Evolutionary conservation across 2,113 vertebrate species (phyloP), one percentile per base, ranked within the genome.

Genomic region (Hypomesus transpacificus): DNA sequence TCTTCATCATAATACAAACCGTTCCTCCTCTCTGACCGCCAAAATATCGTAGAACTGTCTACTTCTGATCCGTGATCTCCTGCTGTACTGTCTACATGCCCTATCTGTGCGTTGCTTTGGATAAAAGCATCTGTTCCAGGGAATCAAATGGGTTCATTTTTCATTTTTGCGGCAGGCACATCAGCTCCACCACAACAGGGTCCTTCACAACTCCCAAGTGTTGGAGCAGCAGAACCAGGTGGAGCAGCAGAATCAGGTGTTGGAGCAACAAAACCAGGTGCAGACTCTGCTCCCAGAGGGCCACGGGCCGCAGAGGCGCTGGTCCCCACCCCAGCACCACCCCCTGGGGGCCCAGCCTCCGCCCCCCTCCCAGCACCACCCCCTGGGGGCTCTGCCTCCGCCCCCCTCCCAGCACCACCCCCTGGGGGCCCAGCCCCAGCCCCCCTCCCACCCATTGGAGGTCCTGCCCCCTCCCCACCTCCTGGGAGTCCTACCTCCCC

Each of bases 271-370:
- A 3, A 90, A 93, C 80, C 92, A 84, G 85, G 87, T 90, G 0
- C 90, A 89, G 78, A 92, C 89, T 46, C 81, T 93, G 60, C 76
- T 88, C n/a, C 75, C 84, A 3, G 85, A 84, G 24, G 84, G 75
- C 0, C 85, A 75, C 74, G 73, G 62, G 21, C 92, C 89, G 70
- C 85, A 90, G 76, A 89, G 74, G 66, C 85, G 81, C 20, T 92
- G 89, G 67, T 46, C 89, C 13, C 80, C 88, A 3, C 34, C 88
- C 0, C 79, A 88, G 11, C 93, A 91, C 58, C 88, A 69, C 80
- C 84, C 87, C 17, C 69, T 3, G 3, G 59, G 5, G 16, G 80
- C 89, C 74, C 85, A 54, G 14, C 87, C 87, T 26, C 24, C 24
- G 1, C 24, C 24, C 13, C 80, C 88, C 4, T 46, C 88, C 0